Evolutionary conservation across 2,113 vertebrate species (phyloP).

Genomic region (Rissa tridactyla): DNA sequence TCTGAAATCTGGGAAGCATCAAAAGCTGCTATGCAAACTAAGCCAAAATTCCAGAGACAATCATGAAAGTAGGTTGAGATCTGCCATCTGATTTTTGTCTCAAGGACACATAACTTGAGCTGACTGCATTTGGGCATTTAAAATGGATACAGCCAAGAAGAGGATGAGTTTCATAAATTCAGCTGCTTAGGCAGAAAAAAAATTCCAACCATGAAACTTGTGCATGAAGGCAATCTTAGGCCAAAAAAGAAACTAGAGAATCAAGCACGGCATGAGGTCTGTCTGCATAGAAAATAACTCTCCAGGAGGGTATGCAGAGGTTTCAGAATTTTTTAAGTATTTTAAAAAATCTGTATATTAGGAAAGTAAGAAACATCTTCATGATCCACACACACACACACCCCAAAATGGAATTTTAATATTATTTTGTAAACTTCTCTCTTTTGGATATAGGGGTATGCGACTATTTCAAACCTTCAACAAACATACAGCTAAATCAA

Average conservation of each 20-base stretch:
- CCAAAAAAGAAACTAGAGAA: not conserved
- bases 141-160: not conserved
- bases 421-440: not conserved
- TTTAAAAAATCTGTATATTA: not conserved
- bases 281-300: not conserved
- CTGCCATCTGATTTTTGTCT: not conserved
- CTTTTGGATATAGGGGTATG: not conserved
- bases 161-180: not conserved
- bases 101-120: not conserved
- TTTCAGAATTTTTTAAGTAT: not conserved
- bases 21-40: not conserved
- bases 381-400: accelerated
- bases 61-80: not conserved
- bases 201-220: not conserved
- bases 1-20: not conserved
- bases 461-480: not conserved
- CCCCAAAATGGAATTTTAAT: not conserved
- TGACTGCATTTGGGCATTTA: not conserved
- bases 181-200: not conserved
- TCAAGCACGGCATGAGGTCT: not conserved
- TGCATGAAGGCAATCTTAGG: not conserved
- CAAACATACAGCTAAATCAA: not conserved
- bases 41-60: not conserved
- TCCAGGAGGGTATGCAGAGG: not conserved
- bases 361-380: not conserved